These are phyloP conservation scores for Periophthalmus magnuspinnatus DNA, from an alignment of 2,797 vertebrate genomes.

Conservation along the genomic window DNA sequence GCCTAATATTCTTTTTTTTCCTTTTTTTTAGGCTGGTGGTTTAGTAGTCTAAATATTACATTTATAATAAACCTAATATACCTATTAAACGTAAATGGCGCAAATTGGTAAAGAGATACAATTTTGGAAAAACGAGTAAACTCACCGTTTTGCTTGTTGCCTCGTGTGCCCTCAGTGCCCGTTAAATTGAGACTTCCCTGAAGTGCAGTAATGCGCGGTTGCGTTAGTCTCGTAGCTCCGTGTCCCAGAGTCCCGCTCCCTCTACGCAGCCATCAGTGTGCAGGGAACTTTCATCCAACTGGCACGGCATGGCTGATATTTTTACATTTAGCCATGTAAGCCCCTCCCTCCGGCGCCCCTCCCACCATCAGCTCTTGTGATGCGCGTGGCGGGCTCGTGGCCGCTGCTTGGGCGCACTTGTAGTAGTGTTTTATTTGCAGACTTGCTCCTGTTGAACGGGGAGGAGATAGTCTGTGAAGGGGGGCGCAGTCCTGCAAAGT, in stretches of 20 bases:
- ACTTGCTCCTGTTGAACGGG: constrained; percentile 6
- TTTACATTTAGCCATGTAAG: constrained; percentile 57
- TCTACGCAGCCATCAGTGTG: constrained; percentile 63
- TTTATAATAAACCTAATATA: too few relatives aligned
- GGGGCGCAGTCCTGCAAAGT: neutral
- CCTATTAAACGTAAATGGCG: neutral
- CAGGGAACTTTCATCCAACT: constrained; percentile 66
- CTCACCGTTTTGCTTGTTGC: constrained; percentile 57
- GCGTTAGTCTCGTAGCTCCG: constrained; percentile 24
- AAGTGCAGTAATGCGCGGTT: constrained; percentile 15
- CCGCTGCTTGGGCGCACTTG: constrained; percentile 39
- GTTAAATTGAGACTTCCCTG: constrained; percentile 24
- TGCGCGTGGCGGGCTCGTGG: constrained; percentile 82
- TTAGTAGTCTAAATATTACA: neutral
- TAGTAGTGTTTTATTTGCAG: constrained; percentile 20
- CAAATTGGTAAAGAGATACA: neutral
- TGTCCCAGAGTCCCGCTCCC: constrained; percentile 31
- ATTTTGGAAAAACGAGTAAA: constrained; percentile 9
- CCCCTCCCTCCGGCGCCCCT: constrained; percentile 69
- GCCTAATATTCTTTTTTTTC: too few relatives aligned
- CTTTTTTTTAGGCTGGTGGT: neutral
- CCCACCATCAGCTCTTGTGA: constrained; percentile 57
- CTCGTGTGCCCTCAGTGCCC: constrained; percentile 9
- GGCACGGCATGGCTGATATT: constrained; percentile 45
- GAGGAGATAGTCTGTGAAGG: neutral